Evolutionary conservation across 2,113 vertebrate genomes (phyloP), one percentile per base, ranked within the genome.

Genomic region (Aplodontia rufa): DNA sequence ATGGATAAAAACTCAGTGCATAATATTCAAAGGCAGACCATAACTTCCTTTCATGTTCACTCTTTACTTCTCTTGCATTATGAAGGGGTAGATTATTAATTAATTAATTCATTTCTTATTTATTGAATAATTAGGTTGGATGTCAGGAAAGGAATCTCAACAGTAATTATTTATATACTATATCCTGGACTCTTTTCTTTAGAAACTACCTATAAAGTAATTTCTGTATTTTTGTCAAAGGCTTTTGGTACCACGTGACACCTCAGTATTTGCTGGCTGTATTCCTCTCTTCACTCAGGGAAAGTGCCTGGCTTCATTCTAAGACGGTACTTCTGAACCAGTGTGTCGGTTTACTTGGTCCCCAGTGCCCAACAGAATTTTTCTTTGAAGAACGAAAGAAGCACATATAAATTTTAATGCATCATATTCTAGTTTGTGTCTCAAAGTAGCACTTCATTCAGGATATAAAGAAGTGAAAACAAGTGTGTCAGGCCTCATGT

Each of bases 171-270:
- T 85, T 10, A 86, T 26, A 53, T 42, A 49, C 8, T 32, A 22
- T 94, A 66, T 49, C 22, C 28, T 87, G 42, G 17, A n/a, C 2
- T 86, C 5, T 53, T 53, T 80, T 64, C 14, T 71, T 40, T 90
- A 58, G 51, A 66, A 84, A 90, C 24, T 19, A 42, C 6, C 5
- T 45, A 4, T 37, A 35, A 0, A 58, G 16, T 60, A 45, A 58
- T 87, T 96, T 95, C 96, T 97, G 91, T 97, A 97, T 98, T 98
- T 98, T 97, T 97, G 85, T 93, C 92, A 97, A 97, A 98, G 97
- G 87, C 97, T 98, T 98, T 97, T 97, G 97, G 96, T 91, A 86
- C 79, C 74, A 62, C 98, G 88, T 97, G 97, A 98, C 80, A 97
- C 97, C 96, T 98, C 97, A 96, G 94, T 90, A 94, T 47, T 89